Evolutionary conservation across 2,888 invertebrate genomes (phyloP).

Genomic region (Terebella lapidaria): DNA sequence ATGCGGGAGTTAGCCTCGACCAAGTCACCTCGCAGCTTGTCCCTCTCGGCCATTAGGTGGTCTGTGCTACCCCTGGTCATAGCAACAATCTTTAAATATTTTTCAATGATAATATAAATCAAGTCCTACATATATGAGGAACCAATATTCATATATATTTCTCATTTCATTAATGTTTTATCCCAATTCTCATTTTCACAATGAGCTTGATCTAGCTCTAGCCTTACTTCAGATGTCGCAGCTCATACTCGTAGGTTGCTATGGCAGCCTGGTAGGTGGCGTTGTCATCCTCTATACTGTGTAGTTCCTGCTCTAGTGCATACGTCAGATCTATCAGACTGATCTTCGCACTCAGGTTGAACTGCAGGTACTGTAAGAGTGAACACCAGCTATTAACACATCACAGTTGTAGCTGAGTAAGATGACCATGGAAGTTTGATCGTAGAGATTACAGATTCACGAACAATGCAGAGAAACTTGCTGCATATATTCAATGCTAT

Average conservation of each 20-base stretch:
- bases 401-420: neutral
- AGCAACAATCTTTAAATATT: too few relatives aligned
- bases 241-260: constrained; percentile 39
- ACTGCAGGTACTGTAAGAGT: constrained; percentile 38
- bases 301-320: constrained; percentile 38
- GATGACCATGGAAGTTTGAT: neutral
- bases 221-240: constrained; percentile 39
- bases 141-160: too few relatives aligned
- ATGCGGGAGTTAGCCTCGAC: constrained; percentile 78
- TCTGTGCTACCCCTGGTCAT: constrained; percentile 9
- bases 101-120: neutral
- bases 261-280: constrained; percentile 37
- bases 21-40: constrained; percentile 74
- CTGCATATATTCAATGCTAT: too few relatives aligned
- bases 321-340: constrained; percentile 39
- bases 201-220: too few relatives aligned
- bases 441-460: neutral
- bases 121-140: neutral
- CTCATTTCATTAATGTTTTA: too few relatives aligned
- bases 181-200: too few relatives aligned
- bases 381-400: neutral
- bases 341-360: constrained; percentile 37
- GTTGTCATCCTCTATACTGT: constrained; percentile 33
- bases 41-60: constrained; percentile 62
- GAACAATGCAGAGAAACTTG: too few relatives aligned